These are phyloP conservation scores for Scrobipalpa costella DNA, from an alignment of 2,888 invertebrate genomes.

Conservation along the genomic window DNA sequence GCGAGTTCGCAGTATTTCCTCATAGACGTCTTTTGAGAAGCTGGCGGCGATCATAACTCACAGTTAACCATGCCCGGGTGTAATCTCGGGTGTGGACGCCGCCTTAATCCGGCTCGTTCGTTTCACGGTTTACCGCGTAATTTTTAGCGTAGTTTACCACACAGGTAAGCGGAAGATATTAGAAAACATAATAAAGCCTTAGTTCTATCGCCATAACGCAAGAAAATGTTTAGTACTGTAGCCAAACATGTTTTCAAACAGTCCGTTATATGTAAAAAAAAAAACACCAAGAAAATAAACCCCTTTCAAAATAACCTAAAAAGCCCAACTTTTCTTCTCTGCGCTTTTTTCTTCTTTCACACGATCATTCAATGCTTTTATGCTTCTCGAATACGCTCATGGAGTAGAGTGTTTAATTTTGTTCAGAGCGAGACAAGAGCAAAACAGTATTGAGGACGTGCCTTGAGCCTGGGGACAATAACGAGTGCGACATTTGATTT, in stretches of 20 bases:
- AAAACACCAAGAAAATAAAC: too few relatives aligned
- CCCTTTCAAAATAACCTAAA: background rate
- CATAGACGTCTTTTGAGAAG: slow-evolving; percentile 75
- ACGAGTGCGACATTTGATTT: slow-evolving; percentile 47
- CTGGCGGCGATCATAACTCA: slow-evolving; percentile 75
- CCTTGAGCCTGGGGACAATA: slow-evolving; percentile 32
- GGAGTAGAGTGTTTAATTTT: slow-evolving; percentile 4
- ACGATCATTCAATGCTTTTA: slow-evolving; percentile 7
- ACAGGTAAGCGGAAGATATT: background rate
- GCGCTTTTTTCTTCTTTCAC: background rate
- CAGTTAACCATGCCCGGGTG: slow-evolving; percentile 69
- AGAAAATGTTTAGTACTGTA: too few relatives aligned
- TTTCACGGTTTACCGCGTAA: slow-evolving; percentile 58
- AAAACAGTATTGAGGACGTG: slow-evolving; percentile 33
- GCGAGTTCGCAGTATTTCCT: slow-evolving; percentile 70
- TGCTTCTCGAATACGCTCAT: background rate
- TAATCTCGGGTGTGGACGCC: slow-evolving; percentile 68
- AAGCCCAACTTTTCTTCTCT: background rate
- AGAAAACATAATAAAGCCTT: background rate
- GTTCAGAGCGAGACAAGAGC: slow-evolving; percentile 19
- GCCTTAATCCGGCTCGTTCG: slow-evolving; percentile 69
- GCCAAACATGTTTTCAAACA: too few relatives aligned
- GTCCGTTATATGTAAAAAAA: too few relatives aligned
- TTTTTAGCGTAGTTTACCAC: slow-evolving; percentile 47
- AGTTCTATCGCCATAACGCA: too few relatives aligned